These are phyloP conservation scores for Chascanopsetta lugubris DNA, from an alignment of 2,113 vertebrate species.

Conservation along the genomic window DNA sequence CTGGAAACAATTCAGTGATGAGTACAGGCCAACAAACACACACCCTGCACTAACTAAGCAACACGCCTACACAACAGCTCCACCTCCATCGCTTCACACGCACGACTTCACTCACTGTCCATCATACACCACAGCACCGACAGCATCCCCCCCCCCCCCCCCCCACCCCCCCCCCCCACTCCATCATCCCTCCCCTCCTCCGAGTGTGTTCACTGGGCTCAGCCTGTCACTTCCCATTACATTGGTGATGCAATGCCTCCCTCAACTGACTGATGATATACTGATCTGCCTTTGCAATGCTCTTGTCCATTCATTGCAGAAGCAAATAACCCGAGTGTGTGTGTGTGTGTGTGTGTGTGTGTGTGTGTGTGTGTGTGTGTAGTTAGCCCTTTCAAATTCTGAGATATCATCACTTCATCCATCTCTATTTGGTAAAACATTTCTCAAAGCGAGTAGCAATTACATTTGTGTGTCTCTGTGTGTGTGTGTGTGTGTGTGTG, in stretches of 20 bases:
- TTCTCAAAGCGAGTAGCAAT: background rate
- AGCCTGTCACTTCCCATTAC: slow-evolving; percentile 43
- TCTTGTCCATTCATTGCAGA: too few relatives aligned
- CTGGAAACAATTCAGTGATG: background rate
- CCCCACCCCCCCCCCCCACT: slow-evolving; percentile 15
- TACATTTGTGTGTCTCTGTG: slow-evolving; percentile 22
- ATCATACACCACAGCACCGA: slow-evolving; percentile 19
- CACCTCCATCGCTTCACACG: slow-evolving; percentile 18
- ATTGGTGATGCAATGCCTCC: slow-evolving; percentile 58
- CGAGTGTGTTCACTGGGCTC: slow-evolving; percentile 21
- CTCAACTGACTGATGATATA: slow-evolving; percentile 13
- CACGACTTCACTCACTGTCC: slow-evolving; percentile 21
- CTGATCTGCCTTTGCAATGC: background rate
- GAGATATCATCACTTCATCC: background rate
- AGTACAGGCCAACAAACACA: slow-evolving; percentile 1
- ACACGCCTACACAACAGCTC: slow-evolving; percentile 7
- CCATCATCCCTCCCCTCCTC: slow-evolving; percentile 11
- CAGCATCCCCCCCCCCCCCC: slow-evolving; percentile 8
- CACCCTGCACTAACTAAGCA: background rate
- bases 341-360: too few relatives aligned
- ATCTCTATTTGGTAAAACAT: background rate
- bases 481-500: slow-evolving; percentile 25
- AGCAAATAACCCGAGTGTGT: background rate
- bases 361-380: too few relatives aligned
- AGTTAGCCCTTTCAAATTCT: too few relatives aligned